Evolutionary conservation across 2,113 vertebrate species (phyloP).

Genomic region (Clupea harengus): DNA sequence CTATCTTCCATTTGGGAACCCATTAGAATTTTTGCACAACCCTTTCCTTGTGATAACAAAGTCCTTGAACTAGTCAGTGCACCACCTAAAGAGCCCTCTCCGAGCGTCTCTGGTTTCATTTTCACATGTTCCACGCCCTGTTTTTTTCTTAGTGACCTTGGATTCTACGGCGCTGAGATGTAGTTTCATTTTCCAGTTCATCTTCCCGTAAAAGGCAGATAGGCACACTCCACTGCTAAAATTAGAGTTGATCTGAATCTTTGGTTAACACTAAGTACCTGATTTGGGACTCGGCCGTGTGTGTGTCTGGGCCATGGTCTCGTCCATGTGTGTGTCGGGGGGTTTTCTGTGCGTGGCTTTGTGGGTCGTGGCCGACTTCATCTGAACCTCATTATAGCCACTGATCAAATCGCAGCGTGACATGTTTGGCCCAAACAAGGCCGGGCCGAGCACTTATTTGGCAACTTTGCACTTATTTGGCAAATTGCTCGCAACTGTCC

Average conservation of each 20-base stretch:
- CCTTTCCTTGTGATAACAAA: neutral
- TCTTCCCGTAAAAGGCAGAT: neutral
- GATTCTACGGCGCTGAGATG: neutral
- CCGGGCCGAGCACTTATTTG: slow-evolving; percentile 24
- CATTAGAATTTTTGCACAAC: neutral
- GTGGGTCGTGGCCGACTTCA: slow-evolving; percentile 26
- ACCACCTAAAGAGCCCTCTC: neutral
- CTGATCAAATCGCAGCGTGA: slow-evolving; percentile 36
- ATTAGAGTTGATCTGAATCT: neutral
- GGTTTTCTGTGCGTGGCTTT: neutral
- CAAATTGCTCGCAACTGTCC: slow-evolving; percentile 20
- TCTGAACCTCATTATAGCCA: slow-evolving; percentile 40
- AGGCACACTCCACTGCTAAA: neutral
- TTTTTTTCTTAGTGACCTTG: neutral
- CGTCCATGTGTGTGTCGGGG: neutral
- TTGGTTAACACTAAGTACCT: neutral
- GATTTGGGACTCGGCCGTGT: neutral
- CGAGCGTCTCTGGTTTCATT: slow-evolving; percentile 1
- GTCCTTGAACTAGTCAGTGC: neutral
- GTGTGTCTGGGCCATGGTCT: neutral
- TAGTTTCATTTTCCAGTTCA: neutral
- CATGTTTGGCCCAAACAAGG: slow-evolving; percentile 35
- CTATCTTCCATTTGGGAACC: neutral
- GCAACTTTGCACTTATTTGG: slow-evolving; percentile 26
- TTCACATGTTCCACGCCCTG: neutral